Evolutionary conservation across 2,797 vertebrate species (phyloP).

Genomic region (Sylvilagus floridanus): DNA sequence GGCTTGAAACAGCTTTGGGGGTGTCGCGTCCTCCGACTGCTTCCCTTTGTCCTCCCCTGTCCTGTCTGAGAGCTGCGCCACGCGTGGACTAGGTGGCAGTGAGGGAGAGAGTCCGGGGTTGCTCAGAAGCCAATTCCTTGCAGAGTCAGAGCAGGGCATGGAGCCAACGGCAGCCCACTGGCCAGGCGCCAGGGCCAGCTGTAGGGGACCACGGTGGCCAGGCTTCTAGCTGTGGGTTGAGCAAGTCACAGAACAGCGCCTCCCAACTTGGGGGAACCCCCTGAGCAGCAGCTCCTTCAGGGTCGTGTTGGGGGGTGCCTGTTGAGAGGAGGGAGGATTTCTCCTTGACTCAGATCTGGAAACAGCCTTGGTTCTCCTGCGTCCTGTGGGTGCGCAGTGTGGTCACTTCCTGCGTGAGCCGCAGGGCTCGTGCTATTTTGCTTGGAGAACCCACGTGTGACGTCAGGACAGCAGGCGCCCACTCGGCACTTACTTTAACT

Average conservation of each 20-base stretch:
- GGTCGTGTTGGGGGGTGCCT: background rate
- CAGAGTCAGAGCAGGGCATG: rapidly evolving
- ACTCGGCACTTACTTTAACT: background rate
- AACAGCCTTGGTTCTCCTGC: background rate
- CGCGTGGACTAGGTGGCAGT: background rate
- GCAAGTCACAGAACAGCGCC: background rate
- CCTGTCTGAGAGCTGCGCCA: background rate
- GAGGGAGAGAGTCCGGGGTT: background rate
- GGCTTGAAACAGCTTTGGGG: background rate
- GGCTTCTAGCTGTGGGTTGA: background rate
- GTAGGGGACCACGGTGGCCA: background rate
- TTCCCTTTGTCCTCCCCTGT: background rate
- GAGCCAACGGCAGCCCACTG: background rate
- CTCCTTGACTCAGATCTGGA: background rate
- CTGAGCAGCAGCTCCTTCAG: background rate
- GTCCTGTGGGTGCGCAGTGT: background rate
- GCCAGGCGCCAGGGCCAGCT: background rate
- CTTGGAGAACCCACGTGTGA: background rate
- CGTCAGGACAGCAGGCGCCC: background rate
- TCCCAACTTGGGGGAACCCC: background rate
- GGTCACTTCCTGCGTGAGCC: background rate
- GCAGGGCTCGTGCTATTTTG: background rate
- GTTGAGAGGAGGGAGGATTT: background rate
- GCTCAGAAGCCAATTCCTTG: background rate
- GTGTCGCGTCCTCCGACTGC: background rate